A percentile compares a stretch with the other conserved stretches of the same genome.
These are phyloP conservation scores for Vimba vimba DNA, from an alignment of 2,113 vertebrate genomes.

Conservation along the genomic window DNA sequence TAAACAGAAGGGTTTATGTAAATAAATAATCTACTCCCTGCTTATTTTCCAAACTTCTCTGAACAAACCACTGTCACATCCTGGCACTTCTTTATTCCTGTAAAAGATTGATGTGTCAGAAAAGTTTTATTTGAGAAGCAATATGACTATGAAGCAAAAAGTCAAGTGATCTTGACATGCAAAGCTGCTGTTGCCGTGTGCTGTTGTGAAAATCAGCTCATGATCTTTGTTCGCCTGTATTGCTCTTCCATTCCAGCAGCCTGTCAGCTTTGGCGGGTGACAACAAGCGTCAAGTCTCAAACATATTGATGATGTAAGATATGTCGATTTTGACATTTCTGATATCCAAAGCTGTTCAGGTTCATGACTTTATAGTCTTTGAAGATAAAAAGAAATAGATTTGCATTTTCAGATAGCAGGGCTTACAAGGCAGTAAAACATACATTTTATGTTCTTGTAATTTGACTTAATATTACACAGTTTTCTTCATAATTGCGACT, in stretches of 20 bases:
- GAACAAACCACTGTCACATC: not conserved
- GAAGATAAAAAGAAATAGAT: not conserved
- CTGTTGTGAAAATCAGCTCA: not conserved
- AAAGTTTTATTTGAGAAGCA: slow-evolving; percentile 32
- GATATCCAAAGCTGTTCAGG: not conserved
- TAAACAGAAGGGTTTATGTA: not conserved
- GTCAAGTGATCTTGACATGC: slow-evolving; percentile 27
- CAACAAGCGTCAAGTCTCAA: not conserved
- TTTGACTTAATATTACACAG: not conserved
- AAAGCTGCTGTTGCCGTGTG: not conserved
- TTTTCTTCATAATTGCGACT: too few species aligned
- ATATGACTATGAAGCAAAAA: slow-evolving; percentile 10
- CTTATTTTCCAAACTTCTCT: slow-evolving; percentile 7
- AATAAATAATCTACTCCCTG: not conserved
- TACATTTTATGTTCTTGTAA: not conserved
- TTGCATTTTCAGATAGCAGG: not conserved
- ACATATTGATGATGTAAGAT: slow-evolving; percentile 7
- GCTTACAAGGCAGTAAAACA: not conserved
- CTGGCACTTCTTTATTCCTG: slow-evolving; percentile 18
- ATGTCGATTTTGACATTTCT: not conserved
- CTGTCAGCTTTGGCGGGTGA: not conserved
- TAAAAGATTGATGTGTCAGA: slow-evolving; percentile 32
- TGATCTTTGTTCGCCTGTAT: not conserved
- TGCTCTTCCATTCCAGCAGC: not conserved
- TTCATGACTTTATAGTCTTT: not conserved